Percentiles rank a stretch among this genome's conserved stretches.
Conservation (phyloP, 2,113 vertebrate genomes). For the Triplophysa tibetana region DNA sequence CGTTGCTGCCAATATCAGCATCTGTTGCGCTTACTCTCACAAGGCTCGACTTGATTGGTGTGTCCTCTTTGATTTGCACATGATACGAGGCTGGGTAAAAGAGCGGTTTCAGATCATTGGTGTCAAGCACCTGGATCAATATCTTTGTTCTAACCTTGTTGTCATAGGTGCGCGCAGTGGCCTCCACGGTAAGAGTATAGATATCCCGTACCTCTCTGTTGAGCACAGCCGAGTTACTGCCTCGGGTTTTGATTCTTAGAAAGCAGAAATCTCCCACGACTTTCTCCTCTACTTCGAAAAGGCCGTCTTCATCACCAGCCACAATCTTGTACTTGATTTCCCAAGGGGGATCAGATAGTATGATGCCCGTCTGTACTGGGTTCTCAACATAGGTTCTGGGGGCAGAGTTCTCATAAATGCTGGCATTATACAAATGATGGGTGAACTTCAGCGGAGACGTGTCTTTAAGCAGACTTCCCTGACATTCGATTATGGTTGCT, state of each 20-base stretch:
- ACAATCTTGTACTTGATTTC: slow-evolving; percentile 81
- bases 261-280: slow-evolving; percentile 90
- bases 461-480: slow-evolving; percentile 69
- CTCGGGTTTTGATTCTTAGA: slow-evolving; percentile 86
- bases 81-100: slow-evolving; percentile 93
- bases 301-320: slow-evolving; percentile 78
- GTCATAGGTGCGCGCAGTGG: slow-evolving; percentile 77
- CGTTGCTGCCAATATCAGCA: slow-evolving; percentile 88
- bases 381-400: slow-evolving; percentile 89
- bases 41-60: slow-evolving; percentile 78
- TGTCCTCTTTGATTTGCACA: slow-evolving; percentile 82
- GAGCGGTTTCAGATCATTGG: slow-evolving; percentile 92
- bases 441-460: slow-evolving; percentile 82
- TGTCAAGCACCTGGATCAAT: slow-evolving; percentile 86
- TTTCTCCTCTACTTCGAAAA: slow-evolving; percentile 86
- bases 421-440: slow-evolving; percentile 87
- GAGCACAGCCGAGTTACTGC: slow-evolving; percentile 82
- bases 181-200: slow-evolving; percentile 86
- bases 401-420: slow-evolving; percentile 91
- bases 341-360: slow-evolving; percentile 76
- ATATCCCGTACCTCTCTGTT: slow-evolving; percentile 90
- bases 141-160: slow-evolving; percentile 82
- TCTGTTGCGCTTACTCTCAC: slow-evolving; percentile 89
- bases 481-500: slow-evolving; percentile 62
- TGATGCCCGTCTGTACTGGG: slow-evolving; percentile 85